phyloP scores from a whole-genome alignment of 2,888 invertebrate genomes.

The Drosophila helvetica region DNA sequence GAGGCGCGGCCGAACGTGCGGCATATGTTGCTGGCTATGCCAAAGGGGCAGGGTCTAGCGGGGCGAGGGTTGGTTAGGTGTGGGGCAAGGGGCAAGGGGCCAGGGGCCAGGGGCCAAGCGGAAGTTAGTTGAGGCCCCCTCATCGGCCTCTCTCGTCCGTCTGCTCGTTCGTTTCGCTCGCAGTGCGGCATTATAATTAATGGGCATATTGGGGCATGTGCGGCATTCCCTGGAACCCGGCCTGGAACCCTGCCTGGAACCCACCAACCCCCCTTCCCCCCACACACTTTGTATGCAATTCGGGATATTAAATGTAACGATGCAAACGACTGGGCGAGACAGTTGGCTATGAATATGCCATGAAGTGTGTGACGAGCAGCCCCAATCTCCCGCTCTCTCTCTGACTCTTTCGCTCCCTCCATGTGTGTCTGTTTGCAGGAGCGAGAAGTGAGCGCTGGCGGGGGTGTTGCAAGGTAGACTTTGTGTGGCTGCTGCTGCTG shows the following conservation, averaged over 20 bases:
- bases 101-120: constrained; percentile 10
- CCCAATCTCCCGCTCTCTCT: constrained; percentile 13
- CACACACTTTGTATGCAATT: constrained; percentile 39
- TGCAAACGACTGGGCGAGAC: constrained; percentile 49
- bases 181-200: constrained; percentile 75
- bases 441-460: not conserved
- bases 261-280: not conserved
- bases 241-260: not conserved
- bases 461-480: constrained; percentile 4
- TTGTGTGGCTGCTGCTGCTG: constrained; percentile 20
- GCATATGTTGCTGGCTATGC: constrained; percentile 57
- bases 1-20: constrained; percentile 48
- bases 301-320: constrained; percentile 70
- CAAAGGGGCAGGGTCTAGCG: not conserved
- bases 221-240: constrained; percentile 16
- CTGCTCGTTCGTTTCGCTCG: constrained; percentile 26
- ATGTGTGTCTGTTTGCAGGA: constrained; percentile 7
- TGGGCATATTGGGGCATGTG: constrained; percentile 67
- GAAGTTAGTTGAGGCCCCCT: constrained; percentile 38
- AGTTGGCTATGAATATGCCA: constrained; percentile 64
- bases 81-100: constrained; percentile 6
- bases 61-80: not conserved
- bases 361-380: constrained; percentile 52
- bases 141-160: not conserved
- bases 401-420: constrained; percentile 7